Conservation (phyloP, 2,797 vertebrate genomes). For the Propithecus deckenii region DNA sequence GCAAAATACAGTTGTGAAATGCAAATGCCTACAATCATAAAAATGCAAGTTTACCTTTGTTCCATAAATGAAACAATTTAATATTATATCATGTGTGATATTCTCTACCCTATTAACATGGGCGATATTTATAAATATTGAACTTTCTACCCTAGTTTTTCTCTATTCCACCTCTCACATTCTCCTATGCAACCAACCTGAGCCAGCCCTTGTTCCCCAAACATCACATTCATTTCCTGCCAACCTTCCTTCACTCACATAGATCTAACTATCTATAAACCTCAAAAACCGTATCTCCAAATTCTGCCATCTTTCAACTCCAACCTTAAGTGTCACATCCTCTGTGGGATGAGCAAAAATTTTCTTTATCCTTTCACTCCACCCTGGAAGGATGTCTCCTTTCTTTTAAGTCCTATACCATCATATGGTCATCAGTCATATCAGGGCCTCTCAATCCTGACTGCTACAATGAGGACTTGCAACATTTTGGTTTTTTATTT, state of each 20-base stretch:
- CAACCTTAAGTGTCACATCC: neutral
- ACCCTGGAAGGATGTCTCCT: neutral
- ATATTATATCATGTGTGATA: neutral
- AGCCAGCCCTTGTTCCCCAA: neutral
- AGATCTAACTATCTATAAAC: neutral
- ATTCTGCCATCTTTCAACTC: neutral
- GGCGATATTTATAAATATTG: neutral
- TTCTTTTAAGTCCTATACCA: neutral
- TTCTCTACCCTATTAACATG: neutral
- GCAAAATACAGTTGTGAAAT: neutral
- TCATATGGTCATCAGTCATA: neutral
- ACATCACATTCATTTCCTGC: neutral
- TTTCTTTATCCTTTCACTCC: neutral
- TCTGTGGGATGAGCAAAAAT: neutral
- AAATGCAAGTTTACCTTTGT: neutral
- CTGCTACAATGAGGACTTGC: neutral
- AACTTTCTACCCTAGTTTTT: neutral
- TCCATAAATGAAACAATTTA: neutral
- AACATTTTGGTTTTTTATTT: neutral
- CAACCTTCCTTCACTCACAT: neutral
- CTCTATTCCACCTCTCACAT: neutral
- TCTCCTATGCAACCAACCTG: neutral
- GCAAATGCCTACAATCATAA: neutral
- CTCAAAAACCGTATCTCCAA: neutral
- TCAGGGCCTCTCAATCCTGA: neutral